A percentile compares a stretch with the other conserved stretches of the same genome.
phyloP scores from a whole-genome alignment of 37 sponge, comb jelly and placozoan species.

The Oscarella lobularis region DNA sequence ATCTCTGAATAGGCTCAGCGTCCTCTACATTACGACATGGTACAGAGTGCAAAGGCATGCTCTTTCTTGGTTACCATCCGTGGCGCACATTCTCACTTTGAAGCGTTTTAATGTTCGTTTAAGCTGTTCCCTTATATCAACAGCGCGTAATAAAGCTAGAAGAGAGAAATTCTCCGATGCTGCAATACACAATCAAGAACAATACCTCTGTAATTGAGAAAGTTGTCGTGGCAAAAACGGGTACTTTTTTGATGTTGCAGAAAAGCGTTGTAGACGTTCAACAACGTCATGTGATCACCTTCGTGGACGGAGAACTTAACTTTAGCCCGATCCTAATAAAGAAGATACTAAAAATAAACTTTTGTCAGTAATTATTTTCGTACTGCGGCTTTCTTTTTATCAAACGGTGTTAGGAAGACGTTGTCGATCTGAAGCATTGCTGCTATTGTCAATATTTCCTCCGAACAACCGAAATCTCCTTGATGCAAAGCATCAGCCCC shows the following conservation, averaged over 20 bases:
- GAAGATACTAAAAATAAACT: neutral
- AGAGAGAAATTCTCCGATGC: neutral
- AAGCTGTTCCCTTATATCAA: slow-evolving; percentile 63
- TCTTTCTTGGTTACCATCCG: slow-evolving; percentile 34
- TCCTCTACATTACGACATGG: slow-evolving; percentile 26
- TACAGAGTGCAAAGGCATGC: neutral
- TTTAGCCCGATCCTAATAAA: slow-evolving; percentile 31
- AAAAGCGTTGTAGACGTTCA: slow-evolving; percentile 86
- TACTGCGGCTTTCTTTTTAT: slow-evolving; percentile 54
- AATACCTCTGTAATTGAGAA: slow-evolving; percentile 60
- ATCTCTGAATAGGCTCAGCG: slow-evolving; percentile 48
- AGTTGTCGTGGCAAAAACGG: slow-evolving; percentile 68
- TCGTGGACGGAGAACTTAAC: slow-evolving; percentile 67
- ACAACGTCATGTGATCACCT: slow-evolving; percentile 83
- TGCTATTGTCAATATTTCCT: slow-evolving; percentile 69
- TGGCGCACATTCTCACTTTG: slow-evolving; percentile 43
- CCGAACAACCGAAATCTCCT: slow-evolving; percentile 80
- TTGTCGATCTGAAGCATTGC: slow-evolving; percentile 84
- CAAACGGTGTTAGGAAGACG: slow-evolving; percentile 46
- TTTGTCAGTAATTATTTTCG: neutral
- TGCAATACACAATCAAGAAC: neutral
- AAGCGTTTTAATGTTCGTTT: slow-evolving; percentile 39
- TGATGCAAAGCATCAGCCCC: too few relatives aligned
- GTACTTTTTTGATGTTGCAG: slow-evolving; percentile 40
- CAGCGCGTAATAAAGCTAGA: slow-evolving; percentile 55